Evolutionary conservation across 2,888 invertebrate species (phyloP), one percentile per base, ranked within the genome.

Genomic region (Calliphora vomitoria): DNA sequence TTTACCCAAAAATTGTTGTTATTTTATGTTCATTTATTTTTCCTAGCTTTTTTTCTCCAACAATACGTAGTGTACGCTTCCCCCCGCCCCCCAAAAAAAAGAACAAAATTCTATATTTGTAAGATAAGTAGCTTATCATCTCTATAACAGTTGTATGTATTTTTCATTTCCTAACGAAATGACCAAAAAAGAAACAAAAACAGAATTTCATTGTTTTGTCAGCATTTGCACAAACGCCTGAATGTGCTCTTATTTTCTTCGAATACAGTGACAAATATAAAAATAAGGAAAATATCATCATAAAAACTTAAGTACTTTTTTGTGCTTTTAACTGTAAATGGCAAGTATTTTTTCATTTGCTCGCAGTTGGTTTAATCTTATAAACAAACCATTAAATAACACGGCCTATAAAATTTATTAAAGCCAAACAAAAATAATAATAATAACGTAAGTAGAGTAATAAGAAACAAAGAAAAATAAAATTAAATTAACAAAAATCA

Each of bases 121-220:
- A 68, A 78, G 84, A 84, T 87, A 87, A 87, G 87, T 81, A 84
- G 87, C 84, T 87, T 87, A 87, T 87, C 87, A 87, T 84, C 72
- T 84, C 60, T 74, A 78, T 78, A 84, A 72, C 80, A 81, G 75
- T 84, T 79, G 75, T 60, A 62, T 25, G 18, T 20, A 50, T 8
- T 35, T 50, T 79, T 72, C 44, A 53, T 87, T 35, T 84, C 4
- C 72, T 44, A 55, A 71, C 50, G 25, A 66, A 83, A 83, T 87
- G 72, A 38, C 84, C 72, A 72, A 71, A 53, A 25, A 38, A 69
- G 47, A 47, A 58, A 18, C 18, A 71, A 50, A 8, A 13, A 47
- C 3, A 74, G 38, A 69, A 71, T 74, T 64, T 58, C 82, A 53
- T 83, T 84, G 72, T 79, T 79, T 78, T 76, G 71, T 62, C 25